These are phyloP conservation scores for Varanus komodoensis DNA, from an alignment of 2,113 vertebrate genomes.

Conservation along the genomic window DNA sequence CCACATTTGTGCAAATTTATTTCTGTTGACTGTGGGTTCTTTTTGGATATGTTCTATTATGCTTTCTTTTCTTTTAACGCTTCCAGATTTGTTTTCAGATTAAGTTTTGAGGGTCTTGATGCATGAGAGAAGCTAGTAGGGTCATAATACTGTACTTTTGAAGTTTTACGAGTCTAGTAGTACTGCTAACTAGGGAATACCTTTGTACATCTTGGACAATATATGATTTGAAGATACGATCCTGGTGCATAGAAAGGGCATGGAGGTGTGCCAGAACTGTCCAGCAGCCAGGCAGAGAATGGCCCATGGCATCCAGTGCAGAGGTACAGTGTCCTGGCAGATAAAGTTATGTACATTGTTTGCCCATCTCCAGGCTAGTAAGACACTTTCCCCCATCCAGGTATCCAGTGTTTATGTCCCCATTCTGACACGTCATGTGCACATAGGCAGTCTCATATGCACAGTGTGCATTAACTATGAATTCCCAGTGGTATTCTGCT, in stretches of 20 bases:
- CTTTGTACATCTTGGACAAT: neutral
- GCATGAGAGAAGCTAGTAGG: neutral
- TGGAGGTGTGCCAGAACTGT: neutral
- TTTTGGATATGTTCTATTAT: neutral
- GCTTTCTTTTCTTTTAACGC: too few species aligned
- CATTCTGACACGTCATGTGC: neutral
- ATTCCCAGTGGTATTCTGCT: neutral
- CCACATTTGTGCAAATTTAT: neutral
- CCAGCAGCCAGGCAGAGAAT: too few species aligned
- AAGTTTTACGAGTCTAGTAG: neutral
- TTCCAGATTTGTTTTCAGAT: neutral
- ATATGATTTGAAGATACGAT: neutral
- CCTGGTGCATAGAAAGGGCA: neutral
- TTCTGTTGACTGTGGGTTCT: neutral
- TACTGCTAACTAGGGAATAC: neutral
- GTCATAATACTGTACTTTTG: neutral
- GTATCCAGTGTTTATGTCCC: neutral
- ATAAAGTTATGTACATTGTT: neutral
- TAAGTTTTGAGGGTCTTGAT: neutral
- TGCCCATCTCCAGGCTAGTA: neutral
- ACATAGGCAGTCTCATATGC: neutral
- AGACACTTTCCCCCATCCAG: neutral
- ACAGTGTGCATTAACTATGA: neutral
- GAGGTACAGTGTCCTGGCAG: neutral
- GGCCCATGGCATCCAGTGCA: neutral